These are phyloP conservation scores for Trachelipus rathkii DNA, from an alignment of 1,140 invertebrate genomes.

Conservation along the genomic window DNA sequence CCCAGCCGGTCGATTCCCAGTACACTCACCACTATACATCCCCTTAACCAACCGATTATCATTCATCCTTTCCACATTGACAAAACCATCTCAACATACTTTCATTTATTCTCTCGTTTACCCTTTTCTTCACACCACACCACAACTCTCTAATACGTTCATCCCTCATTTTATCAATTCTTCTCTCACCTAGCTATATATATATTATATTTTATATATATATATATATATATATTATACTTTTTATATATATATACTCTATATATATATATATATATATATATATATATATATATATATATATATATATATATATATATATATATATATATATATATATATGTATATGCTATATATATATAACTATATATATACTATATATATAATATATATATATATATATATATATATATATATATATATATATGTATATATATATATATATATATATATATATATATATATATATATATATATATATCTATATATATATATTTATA, in stretches of 20 bases:
- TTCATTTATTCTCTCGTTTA: too few species aligned
- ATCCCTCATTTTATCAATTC: too few species aligned
- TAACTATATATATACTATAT: background rate
- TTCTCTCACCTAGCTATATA: too few species aligned
- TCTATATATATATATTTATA: background rate
- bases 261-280: conserved; percentile 7
- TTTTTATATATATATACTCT: background rate
- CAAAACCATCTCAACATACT: too few species aligned
- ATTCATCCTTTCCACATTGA: too few species aligned
- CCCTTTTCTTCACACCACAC: too few species aligned
- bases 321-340: background rate
- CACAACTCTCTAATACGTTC: too few species aligned
- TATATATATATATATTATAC: conserved; percentile 21
- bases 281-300: conserved; percentile 22
- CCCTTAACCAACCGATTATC: too few species aligned
- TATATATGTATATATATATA: conserved; percentile 17
- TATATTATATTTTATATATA: conserved; percentile 21
- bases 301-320: conserved; percentile 20
- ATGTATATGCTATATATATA: background rate
- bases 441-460: conserved; percentile 19
- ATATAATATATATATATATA: background rate
- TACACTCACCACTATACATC: too few species aligned
- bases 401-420: background rate
- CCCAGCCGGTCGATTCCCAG: too few species aligned
- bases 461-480: conserved; percentile 16